Evolutionary conservation across 2,797 vertebrate species (phyloP).

Genomic region (Champsocephalus gunnari): DNA sequence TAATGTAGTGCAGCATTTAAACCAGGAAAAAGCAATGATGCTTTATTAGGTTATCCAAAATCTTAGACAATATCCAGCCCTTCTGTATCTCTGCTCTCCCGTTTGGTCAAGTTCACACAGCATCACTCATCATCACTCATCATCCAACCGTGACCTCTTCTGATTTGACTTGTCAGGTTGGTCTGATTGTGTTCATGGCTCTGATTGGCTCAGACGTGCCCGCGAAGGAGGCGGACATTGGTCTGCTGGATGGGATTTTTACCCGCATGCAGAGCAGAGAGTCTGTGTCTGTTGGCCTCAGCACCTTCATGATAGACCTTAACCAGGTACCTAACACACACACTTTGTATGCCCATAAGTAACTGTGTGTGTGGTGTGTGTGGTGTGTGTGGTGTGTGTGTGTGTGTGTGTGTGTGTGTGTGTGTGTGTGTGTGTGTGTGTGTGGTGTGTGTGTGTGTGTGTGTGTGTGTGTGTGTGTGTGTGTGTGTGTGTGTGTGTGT

Average conservation of each 20-base stretch:
- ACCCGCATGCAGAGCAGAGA: conserved; percentile 95
- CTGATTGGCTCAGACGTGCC: conserved; percentile 96
- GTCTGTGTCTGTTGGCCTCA: conserved; percentile 95
- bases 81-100: background rate
- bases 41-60: too few relatives aligned
- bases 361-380: conserved; percentile 1
- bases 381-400: too few relatives aligned
- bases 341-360: conserved; percentile 3
- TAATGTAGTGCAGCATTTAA: too few relatives aligned
- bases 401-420: conserved; percentile 23
- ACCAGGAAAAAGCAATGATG: too few relatives aligned
- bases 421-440: conserved; percentile 16
- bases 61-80: too few relatives aligned
- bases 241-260: conserved; percentile 93
- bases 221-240: conserved; percentile 93
- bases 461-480: conserved; percentile 20
- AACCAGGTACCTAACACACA: conserved; percentile 87
- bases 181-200: conserved; percentile 97
- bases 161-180: conserved; percentile 83
- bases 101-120: background rate
- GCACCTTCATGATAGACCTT: conserved; percentile 97
- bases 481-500: conserved; percentile 1
- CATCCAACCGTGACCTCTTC: background rate
- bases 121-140: background rate
- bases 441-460: background rate